Conservation (phyloP, 2,113 vertebrate genomes). For the Eudorcas thomsonii region DNA sequence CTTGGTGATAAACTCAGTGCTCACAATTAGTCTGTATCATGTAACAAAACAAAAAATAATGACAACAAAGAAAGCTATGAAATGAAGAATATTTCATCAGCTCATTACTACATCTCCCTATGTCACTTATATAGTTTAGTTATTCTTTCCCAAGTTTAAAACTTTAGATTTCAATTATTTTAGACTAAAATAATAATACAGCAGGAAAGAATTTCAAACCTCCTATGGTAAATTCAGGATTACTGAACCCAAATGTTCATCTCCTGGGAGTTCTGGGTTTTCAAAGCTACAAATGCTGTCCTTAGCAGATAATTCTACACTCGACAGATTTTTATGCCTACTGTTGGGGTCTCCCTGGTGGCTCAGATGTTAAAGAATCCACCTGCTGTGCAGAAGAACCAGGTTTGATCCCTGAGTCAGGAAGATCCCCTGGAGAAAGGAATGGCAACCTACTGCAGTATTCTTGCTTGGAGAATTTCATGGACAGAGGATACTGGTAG, state of each 20-base stretch:
- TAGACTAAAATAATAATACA: background rate
- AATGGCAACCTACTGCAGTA: background rate
- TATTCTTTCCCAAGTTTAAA: background rate
- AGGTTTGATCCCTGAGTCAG: background rate
- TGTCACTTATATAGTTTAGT: background rate
- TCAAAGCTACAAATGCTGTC: background rate
- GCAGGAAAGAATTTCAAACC: background rate
- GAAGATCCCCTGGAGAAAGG: background rate
- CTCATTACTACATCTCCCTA: background rate
- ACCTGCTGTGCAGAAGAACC: background rate
- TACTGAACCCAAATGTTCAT: background rate
- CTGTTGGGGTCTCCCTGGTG: background rate
- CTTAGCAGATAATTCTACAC: background rate
- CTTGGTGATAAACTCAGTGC: background rate
- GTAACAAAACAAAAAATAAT: background rate
- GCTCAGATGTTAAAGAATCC: background rate
- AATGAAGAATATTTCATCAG: background rate
- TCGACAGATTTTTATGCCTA: background rate
- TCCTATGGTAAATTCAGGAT: background rate
- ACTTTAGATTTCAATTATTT: background rate
- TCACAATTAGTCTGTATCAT: background rate
- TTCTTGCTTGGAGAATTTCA: background rate
- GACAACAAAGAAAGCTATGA: background rate
- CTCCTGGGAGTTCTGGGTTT: background rate
- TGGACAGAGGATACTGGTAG: background rate